A percentile compares a stretch with the other conserved stretches of the same genome.
Conservation (phyloP, 1,140 invertebrate genomes). For the Drosophila nigromelanica region DNA sequence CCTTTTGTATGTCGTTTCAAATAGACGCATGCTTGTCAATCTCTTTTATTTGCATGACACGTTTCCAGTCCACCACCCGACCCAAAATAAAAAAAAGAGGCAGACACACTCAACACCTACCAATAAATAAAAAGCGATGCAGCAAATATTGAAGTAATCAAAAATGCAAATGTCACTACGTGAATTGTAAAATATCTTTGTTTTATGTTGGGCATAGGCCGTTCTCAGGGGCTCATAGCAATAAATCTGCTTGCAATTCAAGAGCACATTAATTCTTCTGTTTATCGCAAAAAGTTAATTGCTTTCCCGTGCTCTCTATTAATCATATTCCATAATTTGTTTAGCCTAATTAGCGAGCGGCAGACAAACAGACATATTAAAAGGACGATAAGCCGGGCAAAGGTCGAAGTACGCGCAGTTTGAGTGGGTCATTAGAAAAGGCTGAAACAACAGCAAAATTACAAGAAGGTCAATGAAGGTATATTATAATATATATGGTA, state of each 20-base stretch:
- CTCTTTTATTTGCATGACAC: conserved; percentile 70
- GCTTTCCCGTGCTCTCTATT: conserved; percentile 69
- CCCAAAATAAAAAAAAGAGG: not conserved
- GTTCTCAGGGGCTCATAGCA: not conserved
- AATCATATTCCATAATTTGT: conserved; percentile 76
- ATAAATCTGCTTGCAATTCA: conserved; percentile 58
- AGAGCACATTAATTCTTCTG: conserved; percentile 44
- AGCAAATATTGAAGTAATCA: conserved; percentile 72
- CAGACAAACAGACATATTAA: conserved; percentile 4
- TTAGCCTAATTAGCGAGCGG: conserved; percentile 69
- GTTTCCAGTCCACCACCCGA: conserved; percentile 31
- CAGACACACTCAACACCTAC: conserved; percentile 24
- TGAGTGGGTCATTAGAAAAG: conserved; percentile 24
- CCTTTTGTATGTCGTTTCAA: conserved; percentile 42
- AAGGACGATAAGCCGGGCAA: conserved; percentile 19
- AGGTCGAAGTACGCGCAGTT: conserved; percentile 5
- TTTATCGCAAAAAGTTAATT: conserved; percentile 74
- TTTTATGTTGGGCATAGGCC: no score
- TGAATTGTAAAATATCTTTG: conserved; percentile 59
- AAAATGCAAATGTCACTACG: conserved; percentile 76
- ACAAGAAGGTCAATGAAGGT: conserved; percentile 7
- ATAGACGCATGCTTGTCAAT: conserved; percentile 17
- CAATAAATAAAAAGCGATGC: conserved; percentile 58
- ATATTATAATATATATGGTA: not conserved
- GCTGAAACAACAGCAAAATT: conserved; percentile 12